Conservation (phyloP, 2,113 vertebrate species). For the Chaetodon trifascialis region DNA sequence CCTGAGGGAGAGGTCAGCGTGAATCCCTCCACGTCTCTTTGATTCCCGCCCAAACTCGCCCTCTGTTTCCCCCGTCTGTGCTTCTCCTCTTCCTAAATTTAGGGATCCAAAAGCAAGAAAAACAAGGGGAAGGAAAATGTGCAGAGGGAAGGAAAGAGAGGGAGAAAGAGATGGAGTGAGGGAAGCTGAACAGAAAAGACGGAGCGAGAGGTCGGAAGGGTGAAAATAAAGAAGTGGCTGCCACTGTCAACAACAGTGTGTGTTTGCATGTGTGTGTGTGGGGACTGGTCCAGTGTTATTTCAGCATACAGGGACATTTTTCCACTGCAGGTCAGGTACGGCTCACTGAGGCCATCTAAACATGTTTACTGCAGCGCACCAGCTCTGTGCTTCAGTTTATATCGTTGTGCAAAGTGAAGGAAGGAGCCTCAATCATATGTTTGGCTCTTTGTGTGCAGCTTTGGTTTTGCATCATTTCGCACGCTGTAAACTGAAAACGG, state of each 20-base stretch:
- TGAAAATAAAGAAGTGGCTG: slow-evolving; percentile 46
- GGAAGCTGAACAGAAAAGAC: slow-evolving; percentile 7
- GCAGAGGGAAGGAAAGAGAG: neutral
- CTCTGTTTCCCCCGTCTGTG: slow-evolving; percentile 3
- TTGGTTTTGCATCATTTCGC: too few species aligned
- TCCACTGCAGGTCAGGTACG: slow-evolving; percentile 31
- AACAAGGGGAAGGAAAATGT: slow-evolving; percentile 46
- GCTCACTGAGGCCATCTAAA: neutral
- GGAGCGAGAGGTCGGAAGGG: slow-evolving; percentile 31
- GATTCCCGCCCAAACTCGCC: neutral
- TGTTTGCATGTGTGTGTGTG: slow-evolving; percentile 19
- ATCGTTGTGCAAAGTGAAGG: rapidly evolving
- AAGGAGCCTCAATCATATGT: too few species aligned
- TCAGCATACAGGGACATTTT: slow-evolving; percentile 22
- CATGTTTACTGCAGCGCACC: neutral
- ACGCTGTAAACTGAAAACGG: too few species aligned
- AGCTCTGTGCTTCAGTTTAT: neutral
- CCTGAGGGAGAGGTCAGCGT: neutral
- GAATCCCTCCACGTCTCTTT: neutral
- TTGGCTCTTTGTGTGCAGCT: neutral
- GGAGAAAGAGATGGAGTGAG: neutral
- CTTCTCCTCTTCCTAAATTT: slow-evolving; percentile 31
- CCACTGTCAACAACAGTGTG: slow-evolving; percentile 47
- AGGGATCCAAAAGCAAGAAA: slow-evolving; percentile 34
- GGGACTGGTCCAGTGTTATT: slow-evolving; percentile 19